Evolutionary conservation across 2,113 vertebrate species (phyloP).

Genomic region (Peucedramus taeniatus): DNA sequence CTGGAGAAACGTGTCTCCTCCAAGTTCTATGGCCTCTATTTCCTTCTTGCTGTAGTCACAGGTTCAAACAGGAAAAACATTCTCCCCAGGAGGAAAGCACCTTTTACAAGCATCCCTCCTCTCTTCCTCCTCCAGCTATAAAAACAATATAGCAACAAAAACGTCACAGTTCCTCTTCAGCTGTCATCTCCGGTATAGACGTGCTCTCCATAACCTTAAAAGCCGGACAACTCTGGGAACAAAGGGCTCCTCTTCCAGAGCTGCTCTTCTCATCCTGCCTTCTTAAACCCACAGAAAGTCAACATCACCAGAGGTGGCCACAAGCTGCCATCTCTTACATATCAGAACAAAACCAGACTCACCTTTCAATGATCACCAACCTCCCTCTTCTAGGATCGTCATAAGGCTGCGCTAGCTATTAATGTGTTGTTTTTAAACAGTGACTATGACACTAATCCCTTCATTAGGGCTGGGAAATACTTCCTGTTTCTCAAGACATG

Average conservation of each 20-base stretch:
- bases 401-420: neutral
- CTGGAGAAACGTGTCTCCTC: fast-evolving
- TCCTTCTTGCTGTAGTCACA: neutral
- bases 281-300: neutral
- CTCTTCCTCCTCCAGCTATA: neutral
- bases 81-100: neutral
- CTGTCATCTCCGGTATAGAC: neutral
- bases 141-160: neutral
- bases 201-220: neutral
- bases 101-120: neutral
- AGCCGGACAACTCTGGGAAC: neutral
- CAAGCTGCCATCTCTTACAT: neutral
- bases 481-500: neutral
- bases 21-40: neutral
- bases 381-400: neutral
- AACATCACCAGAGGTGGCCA: neutral
- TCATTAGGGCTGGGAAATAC: neutral
- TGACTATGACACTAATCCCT: neutral
- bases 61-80: neutral
- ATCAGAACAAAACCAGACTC: neutral
- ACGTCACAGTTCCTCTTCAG: neutral
- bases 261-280: neutral
- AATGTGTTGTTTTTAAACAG: neutral
- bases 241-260: neutral
- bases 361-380: neutral